These are phyloP conservation scores for Oegoconia quadripuncta DNA, from an alignment of 2,888 invertebrate genomes.

Conservation along the genomic window DNA sequence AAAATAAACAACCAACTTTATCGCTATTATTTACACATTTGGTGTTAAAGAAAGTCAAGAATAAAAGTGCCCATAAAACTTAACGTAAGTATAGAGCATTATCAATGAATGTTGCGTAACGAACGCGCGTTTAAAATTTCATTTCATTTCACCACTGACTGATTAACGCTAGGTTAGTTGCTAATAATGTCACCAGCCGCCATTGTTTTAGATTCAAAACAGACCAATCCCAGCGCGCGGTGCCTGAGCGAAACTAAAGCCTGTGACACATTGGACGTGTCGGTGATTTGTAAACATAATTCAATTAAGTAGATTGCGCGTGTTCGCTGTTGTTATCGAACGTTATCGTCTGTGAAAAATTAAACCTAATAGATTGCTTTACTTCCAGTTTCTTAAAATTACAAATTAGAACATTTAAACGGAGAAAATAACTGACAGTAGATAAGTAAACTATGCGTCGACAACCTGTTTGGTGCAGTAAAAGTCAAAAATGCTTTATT, in stretches of 20 bases:
- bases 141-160: neutral
- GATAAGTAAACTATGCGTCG: no score
- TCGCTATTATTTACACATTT: no score
- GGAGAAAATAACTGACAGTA: no score
- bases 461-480: no score
- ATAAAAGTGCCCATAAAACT: no score
- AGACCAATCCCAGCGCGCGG: constrained; percentile 43
- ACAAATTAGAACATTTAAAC: no score
- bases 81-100: no score
- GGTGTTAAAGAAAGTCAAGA: no score
- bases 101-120: constrained; percentile 5
- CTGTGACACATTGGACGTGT: constrained; percentile 27
- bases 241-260: constrained; percentile 22
- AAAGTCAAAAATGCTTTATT: no score
- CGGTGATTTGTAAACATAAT: constrained; percentile 61
- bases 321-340: constrained; percentile 37
- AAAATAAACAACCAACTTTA: no score
- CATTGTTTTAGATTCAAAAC: constrained; percentile 51
- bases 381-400: no score
- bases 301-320: constrained; percentile 58
- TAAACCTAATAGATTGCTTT: constrained; percentile 48
- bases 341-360: constrained; percentile 49
- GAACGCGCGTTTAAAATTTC: constrained; percentile 1
- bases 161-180: constrained; percentile 3
- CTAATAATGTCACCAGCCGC: constrained; percentile 30